Conservation (phyloP, 2,888 invertebrate genomes). For the Crematogaster levior region DNA sequence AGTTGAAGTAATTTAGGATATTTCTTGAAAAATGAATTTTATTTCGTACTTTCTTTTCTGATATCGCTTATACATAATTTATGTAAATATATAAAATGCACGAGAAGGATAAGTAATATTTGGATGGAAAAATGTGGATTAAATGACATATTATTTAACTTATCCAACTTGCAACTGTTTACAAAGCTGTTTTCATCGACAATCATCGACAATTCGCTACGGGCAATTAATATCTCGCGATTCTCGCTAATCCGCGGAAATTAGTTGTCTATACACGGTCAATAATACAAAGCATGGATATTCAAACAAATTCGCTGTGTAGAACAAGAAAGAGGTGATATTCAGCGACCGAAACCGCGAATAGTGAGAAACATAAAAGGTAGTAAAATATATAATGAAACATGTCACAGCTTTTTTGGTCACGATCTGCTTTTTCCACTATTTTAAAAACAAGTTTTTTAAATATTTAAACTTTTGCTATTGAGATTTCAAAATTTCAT, state of each 20-base stretch:
- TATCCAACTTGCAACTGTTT: not conserved
- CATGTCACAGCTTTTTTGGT: not conserved
- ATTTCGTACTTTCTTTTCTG: not conserved
- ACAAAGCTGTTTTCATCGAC: slow-evolving; percentile 16
- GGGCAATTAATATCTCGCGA: slow-evolving; percentile 32
- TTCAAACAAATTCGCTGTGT: not conserved
- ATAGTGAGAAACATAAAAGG: not conserved
- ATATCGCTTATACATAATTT: slow-evolving; percentile 11
- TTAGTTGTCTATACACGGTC: slow-evolving; percentile 7
- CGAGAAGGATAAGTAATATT: not conserved
- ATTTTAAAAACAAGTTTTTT: slow-evolving; percentile 19
- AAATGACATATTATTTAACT: slow-evolving; percentile 6
- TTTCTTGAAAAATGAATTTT: not conserved
- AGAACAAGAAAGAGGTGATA: slow-evolving; percentile 19
- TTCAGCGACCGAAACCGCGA: not conserved
- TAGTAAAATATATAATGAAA: slow-evolving; percentile 23
- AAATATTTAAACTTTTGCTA: slow-evolving; percentile 27
- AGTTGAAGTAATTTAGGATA: not conserved
- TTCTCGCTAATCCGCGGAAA: slow-evolving; percentile 36
- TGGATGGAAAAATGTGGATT: not conserved
- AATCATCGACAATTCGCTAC: not conserved
- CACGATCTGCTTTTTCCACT: not conserved
- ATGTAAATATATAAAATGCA: not conserved
- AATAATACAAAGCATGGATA: slow-evolving; percentile 13
- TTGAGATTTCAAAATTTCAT: slow-evolving; percentile 35